Conservation (phyloP, 1,140 invertebrate genomes). For the Cepaea nemoralis region DNA sequence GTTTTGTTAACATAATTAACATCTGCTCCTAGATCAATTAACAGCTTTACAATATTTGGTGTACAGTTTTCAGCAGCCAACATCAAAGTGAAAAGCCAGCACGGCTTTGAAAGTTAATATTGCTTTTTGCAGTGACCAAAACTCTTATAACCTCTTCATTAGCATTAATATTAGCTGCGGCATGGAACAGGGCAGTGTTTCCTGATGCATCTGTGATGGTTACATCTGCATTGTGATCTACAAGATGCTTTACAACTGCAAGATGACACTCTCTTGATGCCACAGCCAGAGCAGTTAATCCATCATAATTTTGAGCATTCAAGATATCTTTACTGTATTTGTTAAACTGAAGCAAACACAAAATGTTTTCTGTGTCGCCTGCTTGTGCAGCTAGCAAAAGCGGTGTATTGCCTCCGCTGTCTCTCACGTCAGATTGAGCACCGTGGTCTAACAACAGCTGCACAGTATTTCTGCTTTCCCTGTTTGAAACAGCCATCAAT, state of each 20-base stretch:
- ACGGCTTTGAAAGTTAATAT: background rate
- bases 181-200: background rate
- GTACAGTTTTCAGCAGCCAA: background rate
- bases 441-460: background rate
- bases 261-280: background rate
- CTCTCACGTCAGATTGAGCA: background rate
- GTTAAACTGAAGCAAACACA: background rate
- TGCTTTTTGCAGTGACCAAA: background rate
- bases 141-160: background rate
- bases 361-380: background rate
- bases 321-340: background rate
- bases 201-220: background rate
- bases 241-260: background rate
- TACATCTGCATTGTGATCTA: background rate
- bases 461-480: background rate
- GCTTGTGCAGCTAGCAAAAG: background rate
- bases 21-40: background rate
- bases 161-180: background rate
- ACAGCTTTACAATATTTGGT: background rate
- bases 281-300: background rate
- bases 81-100: background rate
- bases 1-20: background rate
- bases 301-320: background rate
- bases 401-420: background rate
- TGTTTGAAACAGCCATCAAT: background rate